These are phyloP conservation scores for Ophiodon elongatus DNA, from an alignment of 2,113 vertebrate genomes.

Conservation along the genomic window DNA sequence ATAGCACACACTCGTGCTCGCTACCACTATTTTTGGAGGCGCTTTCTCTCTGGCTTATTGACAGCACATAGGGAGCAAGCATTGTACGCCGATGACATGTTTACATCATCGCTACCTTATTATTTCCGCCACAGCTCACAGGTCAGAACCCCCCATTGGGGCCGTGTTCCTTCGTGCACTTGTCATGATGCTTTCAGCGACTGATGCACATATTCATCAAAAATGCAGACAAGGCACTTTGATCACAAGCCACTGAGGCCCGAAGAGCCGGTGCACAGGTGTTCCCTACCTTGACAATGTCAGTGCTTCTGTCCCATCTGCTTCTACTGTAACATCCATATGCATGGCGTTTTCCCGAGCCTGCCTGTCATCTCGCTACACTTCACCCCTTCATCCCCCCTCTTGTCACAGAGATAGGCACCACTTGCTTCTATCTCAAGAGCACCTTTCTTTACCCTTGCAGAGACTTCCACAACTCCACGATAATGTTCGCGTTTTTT, in stretches of 20 bases:
- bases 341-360: conserved; percentile 60
- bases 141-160: conserved; percentile 9
- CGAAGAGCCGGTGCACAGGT: conserved; percentile 64
- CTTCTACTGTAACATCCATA: conserved; percentile 69
- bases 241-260: conserved; percentile 61
- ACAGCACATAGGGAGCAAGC: background rate
- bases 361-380: conserved; percentile 42
- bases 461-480: conserved; percentile 11
- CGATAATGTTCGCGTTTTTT: conserved; percentile 12
- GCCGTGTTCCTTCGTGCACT: conserved; percentile 50
- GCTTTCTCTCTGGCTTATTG: background rate
- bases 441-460: conserved; percentile 58
- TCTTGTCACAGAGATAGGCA: conserved; percentile 26
- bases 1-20: too few relatives aligned
- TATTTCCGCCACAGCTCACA: conserved; percentile 28
- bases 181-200: conserved; percentile 47
- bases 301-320: conserved; percentile 75
- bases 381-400: conserved; percentile 39
- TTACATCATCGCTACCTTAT: background rate
- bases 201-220: conserved; percentile 61
- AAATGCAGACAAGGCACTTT: conserved; percentile 75
- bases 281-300: conserved; percentile 70
- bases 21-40: too few relatives aligned
- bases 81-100: background rate
- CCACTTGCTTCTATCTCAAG: conserved; percentile 44